Evolutionary conservation across 1,140 invertebrate genomes (phyloP), one percentile per base, ranked within the genome.

Genomic region (Paraescarpia echinospica): DNA sequence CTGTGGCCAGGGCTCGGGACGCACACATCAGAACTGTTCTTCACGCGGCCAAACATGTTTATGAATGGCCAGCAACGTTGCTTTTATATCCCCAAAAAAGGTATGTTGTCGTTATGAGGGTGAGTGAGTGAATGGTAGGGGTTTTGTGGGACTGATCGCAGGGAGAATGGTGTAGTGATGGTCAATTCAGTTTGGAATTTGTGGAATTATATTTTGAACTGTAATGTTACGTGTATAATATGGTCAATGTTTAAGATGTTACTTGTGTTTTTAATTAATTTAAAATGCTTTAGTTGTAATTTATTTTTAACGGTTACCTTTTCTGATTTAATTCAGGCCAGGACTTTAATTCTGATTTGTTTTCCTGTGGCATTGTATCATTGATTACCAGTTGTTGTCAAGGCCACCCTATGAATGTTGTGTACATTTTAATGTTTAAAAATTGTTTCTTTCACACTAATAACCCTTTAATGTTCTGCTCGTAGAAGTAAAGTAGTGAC

Each of bases 101-200:
- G 59, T 77, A 77, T 77, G 59, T 77, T 77, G 41, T 41, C 41
- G 12, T 12, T 12, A 77, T 27, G 91, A 93, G 92, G 48, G 27
- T 92, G 89, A 34, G 34, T 22, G 90, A 31, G 59, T 90, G 35
- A n/a, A 92, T 90, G 51, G 14, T 18, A 22, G 48, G 18, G 9
- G 59, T 77, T 77, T 77, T 77, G 59, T 77, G 14, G 59, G 59
- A 6, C 8, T 77, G 59, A 27, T 77, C 59, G 22, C 22, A 77
- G 48, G 18, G 48, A 51, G 18, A 51, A 18, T 51, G 48, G 18
- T 51, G 48, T 51, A 18, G 48, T 51, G 8, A 51, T 27, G 27
- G 59, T 12, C 2, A 77, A 22, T 77, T 77, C 22, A 22, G 4
- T 2, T 77, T 4, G 18, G 12, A 12, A 41, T 12, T 41, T 41